phyloP scores from a whole-genome alignment of 1,140 invertebrate genomes.

The Bombus superbus region DNA sequence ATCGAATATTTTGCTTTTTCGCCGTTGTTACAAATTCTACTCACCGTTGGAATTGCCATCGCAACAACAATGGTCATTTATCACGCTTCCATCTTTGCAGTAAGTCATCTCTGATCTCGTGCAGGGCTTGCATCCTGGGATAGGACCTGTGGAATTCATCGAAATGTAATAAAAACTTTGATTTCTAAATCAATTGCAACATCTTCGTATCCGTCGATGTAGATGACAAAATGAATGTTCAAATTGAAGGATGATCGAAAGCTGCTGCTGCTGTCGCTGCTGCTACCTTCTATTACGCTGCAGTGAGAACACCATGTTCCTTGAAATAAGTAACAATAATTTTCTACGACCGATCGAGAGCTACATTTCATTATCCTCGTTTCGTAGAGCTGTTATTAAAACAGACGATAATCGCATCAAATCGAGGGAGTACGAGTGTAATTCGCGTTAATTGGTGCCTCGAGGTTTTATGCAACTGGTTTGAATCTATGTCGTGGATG shows the following conservation, averaged over 20 bases:
- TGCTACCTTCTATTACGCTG: background rate
- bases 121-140: slow-evolving; percentile 86
- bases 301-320: background rate
- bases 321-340: background rate
- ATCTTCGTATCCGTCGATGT: background rate
- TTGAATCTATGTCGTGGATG: slow-evolving; percentile 53
- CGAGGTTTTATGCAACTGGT: slow-evolving; percentile 56
- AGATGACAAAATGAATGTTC: background rate
- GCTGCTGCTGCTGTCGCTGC: too few relatives aligned
- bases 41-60: slow-evolving; percentile 81
- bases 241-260: background rate
- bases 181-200: background rate
- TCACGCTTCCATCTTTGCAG: slow-evolving; percentile 85
- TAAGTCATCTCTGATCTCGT: slow-evolving; percentile 85
- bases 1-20: background rate
- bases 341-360: background rate
- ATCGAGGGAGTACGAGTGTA: slow-evolving; percentile 37
- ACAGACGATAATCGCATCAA: slow-evolving; percentile 53
- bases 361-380: slow-evolving; percentile 57
- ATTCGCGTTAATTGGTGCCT: slow-evolving; percentile 65
- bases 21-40: slow-evolving; percentile 20
- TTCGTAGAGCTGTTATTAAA: slow-evolving; percentile 51
- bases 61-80: slow-evolving; percentile 89
- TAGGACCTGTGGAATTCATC: slow-evolving; percentile 79
- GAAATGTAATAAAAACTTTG: background rate